Conservation (phyloP, 2,113 vertebrate genomes). For the Acrocephalus arundinaceus region DNA sequence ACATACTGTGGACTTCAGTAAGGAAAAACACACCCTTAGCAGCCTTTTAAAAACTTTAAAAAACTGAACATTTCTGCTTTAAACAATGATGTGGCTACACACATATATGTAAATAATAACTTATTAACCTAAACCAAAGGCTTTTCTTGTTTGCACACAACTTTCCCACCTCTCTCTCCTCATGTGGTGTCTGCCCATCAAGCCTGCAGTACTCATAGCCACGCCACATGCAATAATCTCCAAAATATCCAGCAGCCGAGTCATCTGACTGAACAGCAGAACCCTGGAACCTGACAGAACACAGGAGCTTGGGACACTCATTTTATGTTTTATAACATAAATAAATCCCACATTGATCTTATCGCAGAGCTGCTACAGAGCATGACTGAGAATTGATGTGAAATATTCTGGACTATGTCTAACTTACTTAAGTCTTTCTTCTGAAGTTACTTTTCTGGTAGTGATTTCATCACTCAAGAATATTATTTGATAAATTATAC, state of each 20-base stretch:
- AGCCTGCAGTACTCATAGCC: constrained; percentile 88
- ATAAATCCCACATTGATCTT: neutral
- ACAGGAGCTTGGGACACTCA: neutral
- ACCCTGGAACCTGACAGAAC: constrained; percentile 81
- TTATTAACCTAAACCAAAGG: neutral
- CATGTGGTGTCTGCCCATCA: constrained; percentile 88
- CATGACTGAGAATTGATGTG: neutral
- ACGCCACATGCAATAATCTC: constrained; percentile 94
- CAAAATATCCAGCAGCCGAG: constrained; percentile 86
- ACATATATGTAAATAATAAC: neutral
- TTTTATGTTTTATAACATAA: neutral
- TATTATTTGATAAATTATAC: neutral
- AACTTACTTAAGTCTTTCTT: neutral
- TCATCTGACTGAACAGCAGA: constrained; percentile 91
- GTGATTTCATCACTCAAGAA: neutral
- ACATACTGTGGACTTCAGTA: neutral
- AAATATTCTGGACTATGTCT: neutral
- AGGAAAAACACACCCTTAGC: neutral
- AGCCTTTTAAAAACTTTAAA: neutral
- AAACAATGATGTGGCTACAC: neutral
- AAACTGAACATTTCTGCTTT: neutral
- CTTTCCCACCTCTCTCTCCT: constrained; percentile 84
- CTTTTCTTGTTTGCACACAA: neutral
- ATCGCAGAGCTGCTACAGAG: neutral
- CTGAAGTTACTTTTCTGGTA: neutral